A percentile compares a stretch with the other conserved stretches of the same genome.
Evolutionary conservation across 2,888 invertebrate genomes (phyloP).

Genomic region (Sphaerophoria taeniata): DNA sequence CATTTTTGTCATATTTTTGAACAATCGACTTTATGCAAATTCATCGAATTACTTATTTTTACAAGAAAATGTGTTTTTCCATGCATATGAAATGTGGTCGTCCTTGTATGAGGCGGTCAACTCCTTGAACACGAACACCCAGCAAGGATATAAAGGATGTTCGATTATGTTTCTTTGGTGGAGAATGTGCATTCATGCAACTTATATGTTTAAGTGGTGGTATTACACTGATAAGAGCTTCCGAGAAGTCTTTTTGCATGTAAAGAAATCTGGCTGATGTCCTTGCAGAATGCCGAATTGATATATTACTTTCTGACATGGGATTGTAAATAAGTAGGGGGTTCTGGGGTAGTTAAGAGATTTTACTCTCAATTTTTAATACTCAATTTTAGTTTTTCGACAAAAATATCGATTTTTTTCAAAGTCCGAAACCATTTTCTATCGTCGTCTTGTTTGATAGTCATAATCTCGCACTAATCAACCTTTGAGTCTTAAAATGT

Average conservation of each 20-base stretch:
- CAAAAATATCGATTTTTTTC: no score
- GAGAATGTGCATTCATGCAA: not conserved
- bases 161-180: no score
- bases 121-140: not conserved
- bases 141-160: not conserved
- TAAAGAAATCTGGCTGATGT: not conserved
- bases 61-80: not conserved
- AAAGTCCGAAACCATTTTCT: no score
- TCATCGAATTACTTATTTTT: conserved; percentile 1
- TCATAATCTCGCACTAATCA: no score
- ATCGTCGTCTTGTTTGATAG: no score
- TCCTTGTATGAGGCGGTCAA: not conserved
- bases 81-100: conserved; percentile 12
- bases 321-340: conserved; percentile 7
- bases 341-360: not conserved
- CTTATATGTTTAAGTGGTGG: conserved; percentile 36
- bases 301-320: conserved; percentile 27
- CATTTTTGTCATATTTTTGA: not conserved
- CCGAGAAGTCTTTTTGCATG: not conserved
- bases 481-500: no score
- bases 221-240: conserved; percentile 21
- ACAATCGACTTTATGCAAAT: conserved; percentile 37
- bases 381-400: no score
- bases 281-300: not conserved
- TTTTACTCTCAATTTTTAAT: no score